A percentile compares a stretch with the other conserved stretches of the same genome.
These are phyloP conservation scores for Pogoniulus pusillus DNA, from an alignment of 2,797 vertebrate genomes.

Conservation along the genomic window DNA sequence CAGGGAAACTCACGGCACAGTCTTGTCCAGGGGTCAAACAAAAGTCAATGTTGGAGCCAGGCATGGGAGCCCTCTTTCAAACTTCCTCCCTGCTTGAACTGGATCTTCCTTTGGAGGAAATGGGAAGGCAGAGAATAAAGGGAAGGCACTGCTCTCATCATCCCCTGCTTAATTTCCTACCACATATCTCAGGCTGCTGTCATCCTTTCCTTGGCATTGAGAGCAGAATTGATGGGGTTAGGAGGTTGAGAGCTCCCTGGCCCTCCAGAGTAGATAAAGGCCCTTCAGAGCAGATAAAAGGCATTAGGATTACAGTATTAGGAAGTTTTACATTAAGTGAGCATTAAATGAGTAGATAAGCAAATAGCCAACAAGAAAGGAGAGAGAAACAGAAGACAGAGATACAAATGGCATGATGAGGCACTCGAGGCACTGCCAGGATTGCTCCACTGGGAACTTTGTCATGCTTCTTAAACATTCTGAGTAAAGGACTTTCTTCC, in stretches of 20 bases:
- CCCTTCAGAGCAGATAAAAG: background rate
- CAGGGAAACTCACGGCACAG: background rate
- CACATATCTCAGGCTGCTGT: background rate
- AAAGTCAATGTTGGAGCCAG: background rate
- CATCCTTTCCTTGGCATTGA: background rate
- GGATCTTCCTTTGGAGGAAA: background rate
- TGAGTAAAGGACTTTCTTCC: background rate
- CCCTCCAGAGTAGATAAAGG: background rate
- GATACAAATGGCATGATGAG: background rate
- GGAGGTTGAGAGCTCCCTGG: background rate
- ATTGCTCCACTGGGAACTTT: background rate
- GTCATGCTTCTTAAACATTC: rapidly evolving
- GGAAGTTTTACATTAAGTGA: background rate
- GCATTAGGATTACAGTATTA: background rate
- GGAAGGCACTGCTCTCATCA: background rate
- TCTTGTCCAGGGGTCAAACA: background rate
- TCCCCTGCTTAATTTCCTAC: background rate
- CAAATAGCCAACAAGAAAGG: background rate
- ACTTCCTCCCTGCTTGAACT: background rate
- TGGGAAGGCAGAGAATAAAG: background rate
- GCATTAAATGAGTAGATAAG: background rate
- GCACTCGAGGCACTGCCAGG: background rate
- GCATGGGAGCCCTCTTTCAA: background rate
- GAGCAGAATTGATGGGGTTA: background rate
- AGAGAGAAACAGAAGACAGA: background rate